Evolutionary conservation across 2,113 vertebrate genomes (phyloP).

Genomic region (Halcyon senegalensis): DNA sequence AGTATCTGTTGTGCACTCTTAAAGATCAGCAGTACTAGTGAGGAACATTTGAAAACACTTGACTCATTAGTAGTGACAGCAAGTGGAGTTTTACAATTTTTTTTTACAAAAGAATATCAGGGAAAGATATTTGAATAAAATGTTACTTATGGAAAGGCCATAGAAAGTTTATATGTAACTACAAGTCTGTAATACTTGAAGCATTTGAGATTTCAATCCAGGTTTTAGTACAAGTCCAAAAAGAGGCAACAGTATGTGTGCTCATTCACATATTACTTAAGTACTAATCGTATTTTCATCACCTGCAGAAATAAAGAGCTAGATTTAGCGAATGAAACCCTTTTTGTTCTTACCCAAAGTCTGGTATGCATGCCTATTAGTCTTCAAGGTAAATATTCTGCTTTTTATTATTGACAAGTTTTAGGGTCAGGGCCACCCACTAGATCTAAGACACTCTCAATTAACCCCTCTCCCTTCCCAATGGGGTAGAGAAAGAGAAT

Average conservation of each 20-base stretch:
- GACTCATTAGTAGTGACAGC: not conserved
- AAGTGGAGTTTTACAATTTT: not conserved
- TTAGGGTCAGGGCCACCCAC: too few species aligned
- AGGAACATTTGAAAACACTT: not conserved
- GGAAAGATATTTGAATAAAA: not conserved
- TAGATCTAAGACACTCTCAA: too few species aligned
- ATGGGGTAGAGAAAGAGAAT: too few species aligned
- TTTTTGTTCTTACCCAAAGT: not conserved
- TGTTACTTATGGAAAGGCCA: not conserved
- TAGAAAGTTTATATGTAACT: not conserved
- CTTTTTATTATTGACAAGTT: not conserved
- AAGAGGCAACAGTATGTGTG: not conserved
- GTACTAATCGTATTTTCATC: not conserved
- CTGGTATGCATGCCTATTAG: not conserved
- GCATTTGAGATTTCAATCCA: not conserved
- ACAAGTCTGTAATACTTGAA: not conserved
- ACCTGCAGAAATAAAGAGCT: not conserved
- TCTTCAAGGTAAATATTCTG: not conserved
- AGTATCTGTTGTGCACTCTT: not conserved
- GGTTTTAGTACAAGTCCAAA: not conserved
- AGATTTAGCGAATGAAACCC: not conserved
- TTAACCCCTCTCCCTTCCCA: too few species aligned
- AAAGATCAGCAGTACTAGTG: not conserved
- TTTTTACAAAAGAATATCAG: not conserved
- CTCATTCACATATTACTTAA: not conserved